These are phyloP conservation scores for Hyperoplus lanceolatus DNA, from an alignment of 2,797 vertebrate species.

Conservation along the genomic window DNA sequence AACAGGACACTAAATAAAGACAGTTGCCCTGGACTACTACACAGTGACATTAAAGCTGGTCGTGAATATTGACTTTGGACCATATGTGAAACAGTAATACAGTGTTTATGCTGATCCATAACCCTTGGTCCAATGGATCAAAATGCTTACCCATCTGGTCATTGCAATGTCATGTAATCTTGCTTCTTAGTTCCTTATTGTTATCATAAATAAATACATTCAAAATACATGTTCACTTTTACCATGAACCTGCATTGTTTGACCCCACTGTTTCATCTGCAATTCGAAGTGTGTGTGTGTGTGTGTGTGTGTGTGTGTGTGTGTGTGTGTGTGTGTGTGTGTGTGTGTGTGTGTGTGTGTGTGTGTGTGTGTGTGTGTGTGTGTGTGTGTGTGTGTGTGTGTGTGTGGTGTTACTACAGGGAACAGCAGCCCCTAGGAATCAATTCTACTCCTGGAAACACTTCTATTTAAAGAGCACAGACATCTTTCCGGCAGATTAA, in stretches of 20 bases:
- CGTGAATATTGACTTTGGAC: conserved; percentile 24
- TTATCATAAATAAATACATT: conserved; percentile 1
- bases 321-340: neutral
- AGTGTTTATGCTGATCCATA: conserved; percentile 14
- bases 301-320: too few relatives aligned
- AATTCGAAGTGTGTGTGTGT: neutral
- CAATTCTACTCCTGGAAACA: too few relatives aligned
- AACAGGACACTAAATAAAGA: neutral
- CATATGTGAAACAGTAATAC: conserved; percentile 6
- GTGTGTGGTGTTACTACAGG: neutral
- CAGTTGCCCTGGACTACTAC: neutral
- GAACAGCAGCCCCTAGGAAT: neutral
- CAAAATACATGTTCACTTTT: neutral
- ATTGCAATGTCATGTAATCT: conserved; percentile 24
- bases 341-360: neutral
- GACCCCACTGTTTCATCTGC: neutral
- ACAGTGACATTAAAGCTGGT: neutral
- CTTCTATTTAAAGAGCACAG: too few relatives aligned
- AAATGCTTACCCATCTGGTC: conserved; percentile 9
- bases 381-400: neutral
- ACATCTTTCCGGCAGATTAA: too few relatives aligned
- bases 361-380: neutral
- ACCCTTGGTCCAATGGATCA: conserved; percentile 5
- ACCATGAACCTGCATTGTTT: neutral
- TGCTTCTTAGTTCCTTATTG: neutral